phyloP scores from a whole-genome alignment of 2,797 vertebrate species.

The Hoplostethus mediterraneus region DNA sequence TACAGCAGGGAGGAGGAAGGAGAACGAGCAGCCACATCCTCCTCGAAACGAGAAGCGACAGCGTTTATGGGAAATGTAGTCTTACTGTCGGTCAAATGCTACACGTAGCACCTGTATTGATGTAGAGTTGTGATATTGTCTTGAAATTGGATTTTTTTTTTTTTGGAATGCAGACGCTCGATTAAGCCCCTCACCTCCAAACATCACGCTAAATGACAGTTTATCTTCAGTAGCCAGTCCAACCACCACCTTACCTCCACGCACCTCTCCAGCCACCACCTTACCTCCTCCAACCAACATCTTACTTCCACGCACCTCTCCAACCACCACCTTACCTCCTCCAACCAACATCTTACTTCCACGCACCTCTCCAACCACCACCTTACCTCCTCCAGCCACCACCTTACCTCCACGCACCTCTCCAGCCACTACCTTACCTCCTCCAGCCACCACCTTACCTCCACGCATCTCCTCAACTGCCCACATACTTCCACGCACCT shows the following conservation, averaged over 20 bases:
- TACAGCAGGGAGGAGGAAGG: too few relatives aligned
- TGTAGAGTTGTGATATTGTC: neutral
- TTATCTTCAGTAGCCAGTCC: accelerated
- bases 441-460: neutral
- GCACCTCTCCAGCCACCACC: accelerated
- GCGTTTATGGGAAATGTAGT: too few relatives aligned
- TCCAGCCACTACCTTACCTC: neutral
- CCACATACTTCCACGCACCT: constrained; percentile 21
- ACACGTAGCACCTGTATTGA: too few relatives aligned
- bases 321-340: neutral
- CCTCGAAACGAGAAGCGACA: too few relatives aligned
- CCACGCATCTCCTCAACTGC: accelerated
- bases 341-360: too few relatives aligned
- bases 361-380: accelerated
- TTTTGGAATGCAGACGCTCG: neutral
- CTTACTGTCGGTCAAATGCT: too few relatives aligned
- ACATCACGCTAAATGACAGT: too few relatives aligned
- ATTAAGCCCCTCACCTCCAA: too few relatives aligned
- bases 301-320: neutral
- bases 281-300: neutral
- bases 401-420: neutral
- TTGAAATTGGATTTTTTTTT: constrained; percentile 24
- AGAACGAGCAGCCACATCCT: too few relatives aligned
- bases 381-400: neutral
- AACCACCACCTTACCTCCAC: accelerated